Conservation (phyloP, 2,113 vertebrate species). For the Grus americana region DNA sequence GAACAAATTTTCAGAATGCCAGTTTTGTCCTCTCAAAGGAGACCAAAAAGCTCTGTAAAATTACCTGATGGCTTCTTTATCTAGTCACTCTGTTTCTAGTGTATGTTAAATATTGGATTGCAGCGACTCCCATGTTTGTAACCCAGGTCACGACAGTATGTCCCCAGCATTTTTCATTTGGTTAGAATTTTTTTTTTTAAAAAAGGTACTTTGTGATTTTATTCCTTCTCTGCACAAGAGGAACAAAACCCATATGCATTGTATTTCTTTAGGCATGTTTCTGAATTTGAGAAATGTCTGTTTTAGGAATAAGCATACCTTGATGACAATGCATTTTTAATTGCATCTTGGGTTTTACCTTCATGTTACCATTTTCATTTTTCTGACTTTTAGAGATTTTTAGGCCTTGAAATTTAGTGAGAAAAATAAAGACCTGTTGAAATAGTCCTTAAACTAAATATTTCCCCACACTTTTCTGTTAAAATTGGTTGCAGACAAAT, state of each 20-base stretch:
- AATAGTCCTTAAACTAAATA: background rate
- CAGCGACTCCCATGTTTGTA: background rate
- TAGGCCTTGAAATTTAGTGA: background rate
- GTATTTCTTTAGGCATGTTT: background rate
- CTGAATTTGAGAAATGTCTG: background rate
- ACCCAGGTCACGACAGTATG: background rate
- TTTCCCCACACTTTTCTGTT: background rate
- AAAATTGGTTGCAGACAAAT: background rate
- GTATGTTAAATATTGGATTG: background rate
- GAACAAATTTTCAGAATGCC: background rate
- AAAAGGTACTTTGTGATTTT: background rate
- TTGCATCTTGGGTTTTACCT: background rate
- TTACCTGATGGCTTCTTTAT: background rate
- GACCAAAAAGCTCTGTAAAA: background rate
- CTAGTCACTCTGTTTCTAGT: background rate
- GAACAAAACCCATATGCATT: background rate
- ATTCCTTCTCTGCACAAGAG: background rate
- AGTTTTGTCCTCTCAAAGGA: background rate
- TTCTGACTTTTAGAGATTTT: background rate
- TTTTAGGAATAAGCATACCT: background rate
- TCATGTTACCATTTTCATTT: background rate
- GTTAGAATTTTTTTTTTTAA: background rate
- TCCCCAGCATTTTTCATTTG: background rate
- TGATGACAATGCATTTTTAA: background rate
- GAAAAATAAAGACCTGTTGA: background rate